These are phyloP conservation scores for Sturnira hondurensis DNA, from an alignment of 2,113 vertebrate genomes.

Conservation along the genomic window DNA sequence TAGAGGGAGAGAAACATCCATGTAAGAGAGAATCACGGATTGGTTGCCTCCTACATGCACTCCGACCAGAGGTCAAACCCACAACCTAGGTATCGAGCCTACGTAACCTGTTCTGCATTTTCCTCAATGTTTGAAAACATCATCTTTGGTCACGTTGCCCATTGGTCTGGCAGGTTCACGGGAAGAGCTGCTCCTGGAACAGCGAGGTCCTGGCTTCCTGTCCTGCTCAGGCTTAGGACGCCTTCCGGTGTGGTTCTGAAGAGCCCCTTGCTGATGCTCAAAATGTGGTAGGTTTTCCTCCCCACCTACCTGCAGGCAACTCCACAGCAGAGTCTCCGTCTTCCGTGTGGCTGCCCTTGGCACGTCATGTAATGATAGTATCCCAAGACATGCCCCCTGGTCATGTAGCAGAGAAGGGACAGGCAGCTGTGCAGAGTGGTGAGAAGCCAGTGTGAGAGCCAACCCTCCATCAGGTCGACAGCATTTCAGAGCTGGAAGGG, in stretches of 20 bases:
- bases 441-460: not conserved
- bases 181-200: not conserved
- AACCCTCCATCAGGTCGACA: not conserved
- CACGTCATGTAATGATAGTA: fast-evolving
- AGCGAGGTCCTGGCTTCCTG: not conserved
- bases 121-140: not conserved
- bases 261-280: not conserved
- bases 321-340: not conserved
- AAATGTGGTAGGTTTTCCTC: fast-evolving
- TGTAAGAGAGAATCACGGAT: too few species aligned
- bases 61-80: too few species aligned
- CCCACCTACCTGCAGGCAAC: not conserved
- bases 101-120: not conserved
- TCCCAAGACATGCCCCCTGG: not conserved
- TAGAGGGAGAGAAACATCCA: too few species aligned
- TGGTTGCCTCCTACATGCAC: too few species aligned
- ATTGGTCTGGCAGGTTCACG: not conserved
- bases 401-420: not conserved
- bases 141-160: not conserved
- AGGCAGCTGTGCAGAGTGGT: not conserved
- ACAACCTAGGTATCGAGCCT: too few species aligned
- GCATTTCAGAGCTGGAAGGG: not conserved
- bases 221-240: not conserved
- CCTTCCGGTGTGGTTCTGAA: not conserved
- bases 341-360: not conserved